Conservation (phyloP, 2,888 invertebrate genomes). For the Oscheius onirici region DNA sequence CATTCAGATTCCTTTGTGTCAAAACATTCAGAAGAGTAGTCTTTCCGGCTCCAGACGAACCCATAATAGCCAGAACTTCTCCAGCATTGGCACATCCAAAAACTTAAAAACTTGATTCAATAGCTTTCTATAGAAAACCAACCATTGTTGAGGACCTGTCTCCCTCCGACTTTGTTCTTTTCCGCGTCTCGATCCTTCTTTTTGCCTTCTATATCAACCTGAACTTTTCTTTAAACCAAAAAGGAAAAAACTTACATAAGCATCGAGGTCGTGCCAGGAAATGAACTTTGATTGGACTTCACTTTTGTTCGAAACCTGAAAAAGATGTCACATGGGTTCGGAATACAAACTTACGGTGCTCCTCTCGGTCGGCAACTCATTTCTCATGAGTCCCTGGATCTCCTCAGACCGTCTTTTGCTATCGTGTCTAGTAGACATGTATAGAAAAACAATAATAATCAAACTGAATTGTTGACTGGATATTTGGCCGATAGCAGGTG, state of each 20-base stretch:
- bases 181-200: slow-evolving; percentile 32
- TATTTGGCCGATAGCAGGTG: background rate
- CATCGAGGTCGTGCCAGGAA: slow-evolving; percentile 63
- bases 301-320: slow-evolving; percentile 56
- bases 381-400: background rate
- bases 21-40: slow-evolving; percentile 85
- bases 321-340: background rate
- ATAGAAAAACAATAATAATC: background rate
- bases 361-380: background rate
- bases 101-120: slow-evolving; percentile 41
- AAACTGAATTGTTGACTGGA: slow-evolving; percentile 7
- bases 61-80: slow-evolving; percentile 63
- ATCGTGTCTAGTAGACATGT: too few relatives aligned
- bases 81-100: slow-evolving; percentile 65
- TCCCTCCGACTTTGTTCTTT: background rate
- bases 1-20: slow-evolving; percentile 78
- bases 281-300: slow-evolving; percentile 61
- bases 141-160: slow-evolving; percentile 24
- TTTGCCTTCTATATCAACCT: slow-evolving; percentile 25
- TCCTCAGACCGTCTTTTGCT: background rate
- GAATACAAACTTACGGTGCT: background rate
- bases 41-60: slow-evolving; percentile 77
- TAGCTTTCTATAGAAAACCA: background rate
- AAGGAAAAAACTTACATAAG: slow-evolving; percentile 39
- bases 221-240: background rate